These are phyloP conservation scores for Motacilla tschutschensis DNA, from an alignment of 2,113 vertebrate genomes.

Conservation along the genomic window DNA sequence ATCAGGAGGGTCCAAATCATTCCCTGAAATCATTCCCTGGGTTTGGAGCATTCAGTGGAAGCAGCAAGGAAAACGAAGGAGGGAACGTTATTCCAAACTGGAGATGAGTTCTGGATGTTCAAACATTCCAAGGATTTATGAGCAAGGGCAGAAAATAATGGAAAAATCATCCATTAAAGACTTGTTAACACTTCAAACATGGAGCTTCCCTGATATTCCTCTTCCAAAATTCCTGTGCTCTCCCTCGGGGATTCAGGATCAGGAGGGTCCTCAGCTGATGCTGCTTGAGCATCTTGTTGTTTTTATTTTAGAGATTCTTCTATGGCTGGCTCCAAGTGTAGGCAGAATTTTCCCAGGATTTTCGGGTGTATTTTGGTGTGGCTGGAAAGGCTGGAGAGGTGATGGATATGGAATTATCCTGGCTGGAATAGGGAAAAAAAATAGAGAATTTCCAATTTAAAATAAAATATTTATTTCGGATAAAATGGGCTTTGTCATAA, in stretches of 20 bases:
- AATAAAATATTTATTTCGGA: not conserved
- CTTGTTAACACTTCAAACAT: fast-evolving
- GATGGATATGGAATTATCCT: fast-evolving
- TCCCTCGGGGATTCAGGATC: not conserved
- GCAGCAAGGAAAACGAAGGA: not conserved
- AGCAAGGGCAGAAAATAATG: not conserved
- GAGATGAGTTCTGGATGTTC: not conserved
- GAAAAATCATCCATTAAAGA: fast-evolving
- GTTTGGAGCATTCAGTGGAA: fast-evolving
- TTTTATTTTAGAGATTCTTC: not conserved
- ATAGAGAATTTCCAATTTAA: not conserved
- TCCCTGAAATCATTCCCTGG: not conserved
- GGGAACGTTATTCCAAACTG: fast-evolving
- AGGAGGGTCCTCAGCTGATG: not conserved
- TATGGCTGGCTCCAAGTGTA: fast-evolving
- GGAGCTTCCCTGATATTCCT: not conserved
- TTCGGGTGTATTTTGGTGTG: not conserved
- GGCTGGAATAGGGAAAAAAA: not conserved
- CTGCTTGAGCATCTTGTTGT: not conserved
- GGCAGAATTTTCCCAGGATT: not conserved
- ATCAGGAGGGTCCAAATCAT: not conserved
- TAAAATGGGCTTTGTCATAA: not conserved
- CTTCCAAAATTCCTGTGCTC: not conserved
- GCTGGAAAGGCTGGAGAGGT: not conserved
- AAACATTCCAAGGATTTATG: not conserved